Evolutionary conservation across 2,113 vertebrate genomes (phyloP).

Genomic region (Asarcornis scutulata): DNA sequence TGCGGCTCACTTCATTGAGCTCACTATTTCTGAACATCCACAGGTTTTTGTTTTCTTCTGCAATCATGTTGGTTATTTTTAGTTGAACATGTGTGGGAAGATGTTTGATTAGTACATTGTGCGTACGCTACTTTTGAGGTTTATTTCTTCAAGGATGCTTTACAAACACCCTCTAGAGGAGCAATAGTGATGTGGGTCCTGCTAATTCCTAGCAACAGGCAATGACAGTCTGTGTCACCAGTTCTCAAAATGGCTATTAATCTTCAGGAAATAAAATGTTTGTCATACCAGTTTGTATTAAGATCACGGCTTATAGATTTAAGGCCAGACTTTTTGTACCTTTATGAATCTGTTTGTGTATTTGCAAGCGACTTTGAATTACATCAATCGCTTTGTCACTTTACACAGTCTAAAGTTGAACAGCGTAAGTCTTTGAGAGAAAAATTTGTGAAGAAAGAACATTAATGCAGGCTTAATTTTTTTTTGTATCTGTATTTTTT

Average conservation of each 20-base stretch:
- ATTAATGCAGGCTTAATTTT: neutral
- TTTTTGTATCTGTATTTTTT: neutral
- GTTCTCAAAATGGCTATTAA: neutral
- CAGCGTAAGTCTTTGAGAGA: neutral
- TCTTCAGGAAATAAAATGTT: neutral
- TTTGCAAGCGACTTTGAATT: constrained; percentile 1
- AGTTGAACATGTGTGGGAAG: neutral
- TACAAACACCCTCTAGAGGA: neutral
- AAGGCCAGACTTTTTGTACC: neutral
- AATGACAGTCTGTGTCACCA: neutral
- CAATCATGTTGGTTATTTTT: neutral
- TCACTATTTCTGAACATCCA: neutral
- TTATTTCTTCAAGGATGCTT: neutral
- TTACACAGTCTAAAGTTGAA: neutral
- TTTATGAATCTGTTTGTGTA: neutral
- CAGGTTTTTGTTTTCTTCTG: neutral
- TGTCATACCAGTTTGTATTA: neutral
- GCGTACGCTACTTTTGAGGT: neutral
- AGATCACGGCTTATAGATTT: neutral
- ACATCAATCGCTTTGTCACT: neutral
- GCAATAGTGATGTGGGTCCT: neutral
- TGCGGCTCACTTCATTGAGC: neutral
- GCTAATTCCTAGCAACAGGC: neutral
- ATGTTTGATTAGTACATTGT: neutral
- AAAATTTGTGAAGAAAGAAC: neutral